These are phyloP conservation scores for Pachliopta kotzebuea DNA, from an alignment of 2,888 invertebrate species.

Conservation along the genomic window DNA sequence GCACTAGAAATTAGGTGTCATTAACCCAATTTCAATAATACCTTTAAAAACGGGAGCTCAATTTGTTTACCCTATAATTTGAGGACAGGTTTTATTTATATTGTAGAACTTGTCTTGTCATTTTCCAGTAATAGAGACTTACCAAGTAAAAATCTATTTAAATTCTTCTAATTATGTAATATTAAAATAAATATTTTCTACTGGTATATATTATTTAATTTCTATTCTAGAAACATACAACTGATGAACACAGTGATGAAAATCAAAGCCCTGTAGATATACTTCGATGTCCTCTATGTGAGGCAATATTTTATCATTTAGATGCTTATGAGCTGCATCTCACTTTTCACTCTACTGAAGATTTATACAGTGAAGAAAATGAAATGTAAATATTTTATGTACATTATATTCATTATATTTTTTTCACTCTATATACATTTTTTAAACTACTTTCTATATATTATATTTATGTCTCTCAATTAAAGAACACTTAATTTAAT, in stretches of 20 bases:
- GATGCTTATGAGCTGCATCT: constrained; percentile 83
- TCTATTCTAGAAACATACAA: constrained; percentile 75
- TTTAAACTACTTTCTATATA: constrained; percentile 4
- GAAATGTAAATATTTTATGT: constrained; percentile 52
- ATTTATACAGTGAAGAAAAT: constrained; percentile 82
- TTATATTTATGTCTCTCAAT: too few species aligned
- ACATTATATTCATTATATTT: neutral
- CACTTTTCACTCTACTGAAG: constrained; percentile 81
- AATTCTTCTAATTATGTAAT: too few species aligned
- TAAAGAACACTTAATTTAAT: too few species aligned
- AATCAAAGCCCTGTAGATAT: constrained; percentile 79
- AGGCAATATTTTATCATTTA: constrained; percentile 83
- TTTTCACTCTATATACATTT: neutral
- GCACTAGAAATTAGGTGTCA: too few species aligned
- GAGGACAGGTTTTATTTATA: too few species aligned
- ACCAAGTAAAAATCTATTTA: too few species aligned
- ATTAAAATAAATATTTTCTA: too few species aligned
- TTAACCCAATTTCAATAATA: too few species aligned
- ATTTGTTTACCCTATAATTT: too few species aligned
- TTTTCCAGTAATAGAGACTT: too few species aligned
- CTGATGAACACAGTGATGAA: constrained; percentile 75
- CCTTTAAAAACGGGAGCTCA: too few species aligned
- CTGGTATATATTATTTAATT: neutral
- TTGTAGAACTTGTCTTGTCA: too few species aligned
- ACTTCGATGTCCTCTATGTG: constrained; percentile 83